Evolutionary conservation across 2,797 vertebrate genomes (phyloP), one percentile per base, ranked within the genome.

Genomic region (Anas capensis): DNA sequence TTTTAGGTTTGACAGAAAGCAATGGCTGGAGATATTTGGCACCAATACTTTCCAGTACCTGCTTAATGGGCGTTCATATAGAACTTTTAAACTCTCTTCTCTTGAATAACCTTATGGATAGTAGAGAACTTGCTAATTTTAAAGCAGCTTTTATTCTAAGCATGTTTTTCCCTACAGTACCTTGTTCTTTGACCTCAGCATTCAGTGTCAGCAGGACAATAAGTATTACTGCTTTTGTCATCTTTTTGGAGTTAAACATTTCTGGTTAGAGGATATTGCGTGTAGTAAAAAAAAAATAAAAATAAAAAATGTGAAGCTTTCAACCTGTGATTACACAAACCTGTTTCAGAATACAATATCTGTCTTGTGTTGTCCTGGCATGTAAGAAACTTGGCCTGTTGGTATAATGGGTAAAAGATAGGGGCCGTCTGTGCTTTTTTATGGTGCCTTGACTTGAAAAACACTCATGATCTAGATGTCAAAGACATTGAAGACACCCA

Each of bases 281-380:
- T 57, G 48, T 18, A 42, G 42, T 10, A 6, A 44, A 46, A 46
- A 5, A 44, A 44, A 44, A 44, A 34, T 34, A 46, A 46, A 49
- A 77, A 84, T 34, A 48, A n/a, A 42, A 82, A 38, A 56, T 31
- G 60, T 7, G 86, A 91, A 89, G 4, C 61, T 93, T 96, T 92
- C 75, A 75, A 40, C 54, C 40, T 36, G 27, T 49, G 87, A 83
- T 95, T 94, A 29, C 46, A 71, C 57, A 78, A 88, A 29, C 33
- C 36, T 78, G 27, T 91, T 93, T 93, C 60, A 78, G 60, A 95
- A 88, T 23, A n/a, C 16, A 38, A 6, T 57, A 12, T 44, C 16
- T 89, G 1, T 42, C 40, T 53, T 69, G 11, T 53, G 27, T 75
- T 94, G 79, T 78, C 85, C 33, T 92, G 80, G 62, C 77, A 20